These are phyloP conservation scores for Pangasianodon hypophthalmus DNA, from an alignment of 2,113 vertebrate genomes.

Conservation along the genomic window DNA sequence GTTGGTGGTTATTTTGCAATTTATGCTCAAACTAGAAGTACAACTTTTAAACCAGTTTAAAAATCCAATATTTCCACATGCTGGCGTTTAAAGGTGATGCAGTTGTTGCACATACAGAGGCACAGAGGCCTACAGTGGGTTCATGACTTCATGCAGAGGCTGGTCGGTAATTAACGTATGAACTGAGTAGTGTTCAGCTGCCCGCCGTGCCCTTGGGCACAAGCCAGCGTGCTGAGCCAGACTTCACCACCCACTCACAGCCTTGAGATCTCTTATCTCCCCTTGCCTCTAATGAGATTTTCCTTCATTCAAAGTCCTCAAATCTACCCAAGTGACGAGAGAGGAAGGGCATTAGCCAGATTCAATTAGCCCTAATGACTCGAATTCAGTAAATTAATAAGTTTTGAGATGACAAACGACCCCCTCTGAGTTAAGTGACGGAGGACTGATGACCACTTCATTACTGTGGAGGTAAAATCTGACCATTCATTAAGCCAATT, in stretches of 20 bases:
- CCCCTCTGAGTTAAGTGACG: conserved; percentile 12
- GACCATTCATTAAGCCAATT: conserved; percentile 60
- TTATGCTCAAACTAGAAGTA: background rate
- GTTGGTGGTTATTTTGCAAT: background rate
- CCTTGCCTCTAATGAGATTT: conserved; percentile 44
- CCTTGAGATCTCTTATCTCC: conserved; percentile 49
- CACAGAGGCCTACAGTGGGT: conserved; percentile 60
- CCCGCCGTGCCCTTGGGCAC: conserved; percentile 50
- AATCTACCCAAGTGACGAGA: conserved; percentile 76
- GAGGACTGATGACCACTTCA: conserved; percentile 85
- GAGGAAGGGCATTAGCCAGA: conserved; percentile 81
- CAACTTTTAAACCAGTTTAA: too few relatives aligned
- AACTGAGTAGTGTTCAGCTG: conserved; percentile 53
- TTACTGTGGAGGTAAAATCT: conserved; percentile 69
- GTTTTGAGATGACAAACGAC: conserved; percentile 56
- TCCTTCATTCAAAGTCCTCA: conserved; percentile 64
- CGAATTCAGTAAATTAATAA: conserved; percentile 83
- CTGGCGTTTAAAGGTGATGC: background rate
- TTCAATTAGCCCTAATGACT: conserved; percentile 92
- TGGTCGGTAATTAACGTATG: conserved; percentile 50
- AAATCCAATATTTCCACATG: background rate
- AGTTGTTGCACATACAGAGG: background rate
- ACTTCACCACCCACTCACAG: conserved; percentile 67
- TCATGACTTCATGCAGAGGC: conserved; percentile 52
- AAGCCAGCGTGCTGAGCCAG: conserved; percentile 41